Evolutionary conservation across 2,113 vertebrate species (phyloP).

Genomic region (Heliornis fulica): DNA sequence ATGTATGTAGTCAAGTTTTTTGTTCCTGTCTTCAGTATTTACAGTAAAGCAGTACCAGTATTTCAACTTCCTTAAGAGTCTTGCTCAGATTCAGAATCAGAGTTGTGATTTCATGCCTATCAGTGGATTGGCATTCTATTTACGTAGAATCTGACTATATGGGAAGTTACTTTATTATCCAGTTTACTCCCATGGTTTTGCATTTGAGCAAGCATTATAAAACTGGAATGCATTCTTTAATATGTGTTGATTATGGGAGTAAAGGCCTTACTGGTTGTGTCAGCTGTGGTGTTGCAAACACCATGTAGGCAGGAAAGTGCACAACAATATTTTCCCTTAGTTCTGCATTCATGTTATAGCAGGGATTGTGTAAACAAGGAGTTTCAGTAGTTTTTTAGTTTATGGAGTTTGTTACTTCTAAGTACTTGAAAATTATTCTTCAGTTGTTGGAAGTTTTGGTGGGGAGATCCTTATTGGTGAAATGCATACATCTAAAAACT

Average conservation of each 20-base stretch:
- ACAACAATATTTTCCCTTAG: not conserved
- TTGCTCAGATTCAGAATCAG: not conserved
- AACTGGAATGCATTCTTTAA: not conserved
- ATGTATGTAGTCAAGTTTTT: not conserved
- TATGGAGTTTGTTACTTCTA: not conserved
- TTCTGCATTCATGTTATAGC: not conserved
- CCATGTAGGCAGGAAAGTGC: not conserved
- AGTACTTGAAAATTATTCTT: not conserved
- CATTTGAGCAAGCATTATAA: not conserved
- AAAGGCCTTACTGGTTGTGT: not conserved
- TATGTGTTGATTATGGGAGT: not conserved
- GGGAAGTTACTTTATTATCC: not conserved
- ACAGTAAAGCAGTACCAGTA: not conserved
- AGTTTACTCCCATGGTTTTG: not conserved
- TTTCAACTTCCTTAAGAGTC: not conserved
- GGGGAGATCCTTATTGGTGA: not conserved
- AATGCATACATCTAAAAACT: not conserved
- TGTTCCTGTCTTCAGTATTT: not conserved
- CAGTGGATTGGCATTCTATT: not conserved
- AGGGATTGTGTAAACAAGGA: not conserved
- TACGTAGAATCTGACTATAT: not conserved
- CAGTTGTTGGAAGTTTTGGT: not conserved
- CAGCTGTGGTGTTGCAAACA: not conserved
- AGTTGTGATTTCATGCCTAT: accelerated
- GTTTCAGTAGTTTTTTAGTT: not conserved